Percentiles rank a stretch among this genome's conserved stretches.
Conservation (phyloP, 1,140 invertebrate genomes). For the Drosophila guanche region DNA sequence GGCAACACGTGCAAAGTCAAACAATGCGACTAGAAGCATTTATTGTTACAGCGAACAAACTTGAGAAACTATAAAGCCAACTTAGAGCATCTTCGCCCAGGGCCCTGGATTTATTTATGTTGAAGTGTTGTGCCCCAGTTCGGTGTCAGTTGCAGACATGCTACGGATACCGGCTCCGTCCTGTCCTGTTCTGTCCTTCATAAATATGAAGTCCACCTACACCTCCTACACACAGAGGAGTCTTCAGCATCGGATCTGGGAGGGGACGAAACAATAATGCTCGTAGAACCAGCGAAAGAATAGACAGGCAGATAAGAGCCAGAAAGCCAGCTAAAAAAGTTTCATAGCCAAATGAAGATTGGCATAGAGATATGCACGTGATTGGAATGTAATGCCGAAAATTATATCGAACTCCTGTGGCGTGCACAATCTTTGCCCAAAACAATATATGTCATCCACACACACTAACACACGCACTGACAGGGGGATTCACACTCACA, state of each 20-base stretch:
- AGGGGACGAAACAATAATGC: slow-evolving; percentile 30
- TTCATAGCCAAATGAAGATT: slow-evolving; percentile 73
- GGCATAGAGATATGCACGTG: slow-evolving; percentile 73
- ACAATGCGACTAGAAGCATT: slow-evolving; percentile 45
- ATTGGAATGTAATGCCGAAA: slow-evolving; percentile 76
- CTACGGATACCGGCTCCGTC: slow-evolving; percentile 18
- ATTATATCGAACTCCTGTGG: slow-evolving; percentile 73
- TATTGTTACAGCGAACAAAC: slow-evolving; percentile 41
- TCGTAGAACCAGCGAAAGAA: slow-evolving; percentile 4
- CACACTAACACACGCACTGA: slow-evolving; percentile 47
- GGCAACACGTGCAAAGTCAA: slow-evolving; percentile 37
- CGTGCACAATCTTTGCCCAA: slow-evolving; percentile 61
- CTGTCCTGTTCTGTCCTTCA: slow-evolving; percentile 23
- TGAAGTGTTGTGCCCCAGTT: slow-evolving; percentile 10
- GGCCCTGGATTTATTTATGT: slow-evolving; percentile 33
- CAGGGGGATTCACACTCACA: slow-evolving; percentile 2
- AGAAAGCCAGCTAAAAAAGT: slow-evolving; percentile 60
- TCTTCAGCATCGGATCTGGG: slow-evolving; percentile 16
- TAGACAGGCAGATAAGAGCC: slow-evolving; percentile 24
- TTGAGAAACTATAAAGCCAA: slow-evolving; percentile 49
- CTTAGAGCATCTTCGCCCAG: slow-evolving; percentile 10
- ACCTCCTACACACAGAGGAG: slow-evolving; percentile 9
- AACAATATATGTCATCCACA: slow-evolving; percentile 79
- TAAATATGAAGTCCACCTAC: slow-evolving; percentile 31
- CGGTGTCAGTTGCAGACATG: slow-evolving; percentile 40